Evolutionary conservation across 2,888 invertebrate species (phyloP), one percentile per base, ranked within the genome.

Genomic region (Leptinotarsa tumamoca): DNA sequence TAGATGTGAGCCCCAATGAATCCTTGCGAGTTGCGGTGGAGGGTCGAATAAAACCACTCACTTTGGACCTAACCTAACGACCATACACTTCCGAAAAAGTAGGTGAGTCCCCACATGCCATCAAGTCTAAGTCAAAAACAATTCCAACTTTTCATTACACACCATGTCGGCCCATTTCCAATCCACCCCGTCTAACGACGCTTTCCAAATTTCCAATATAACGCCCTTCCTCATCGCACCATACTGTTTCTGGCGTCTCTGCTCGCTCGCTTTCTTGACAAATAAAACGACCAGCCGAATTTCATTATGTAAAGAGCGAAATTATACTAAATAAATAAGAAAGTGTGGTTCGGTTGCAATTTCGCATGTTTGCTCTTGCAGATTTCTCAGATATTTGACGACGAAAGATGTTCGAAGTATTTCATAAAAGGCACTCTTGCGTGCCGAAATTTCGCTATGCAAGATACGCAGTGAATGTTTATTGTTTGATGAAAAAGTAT

Each of bases 281-380:
- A 63, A 63, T 63, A 63, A 63, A 63, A 63, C 33, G 63, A 63
- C 63, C 33, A 63, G 63, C 63, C 68, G 52, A 73, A 70, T 71
- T 75, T 70, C 68, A 73, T 68, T 72, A 69, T 54, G 51, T 67
- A 72, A 71, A 67, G 67, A 73, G 71, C 54, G 68, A 74, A 71
- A 75, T 78, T 75, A 73, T 72, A 72, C 77, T 67, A 51, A 72
- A 67, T 68, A 76, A 76, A 76, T 73, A 71, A 72, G 68, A 76
- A 73, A 56, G 50, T 67, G 70, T 71, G 77, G 51, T 72, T 68
- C 33, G 66, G 71, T 58, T 75, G 33, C 74, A 73, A 73, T 74
- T 74, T 70, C 61, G 71, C 54, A 69, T 75, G 68, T 75, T 75
- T 75, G 75, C 72, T 56, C 21, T 49, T 18, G 67, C 66, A 74